Base-by-base conservation (phyloP, 2,797 vertebrate genomes). In the Chrosomus eos region DNA sequence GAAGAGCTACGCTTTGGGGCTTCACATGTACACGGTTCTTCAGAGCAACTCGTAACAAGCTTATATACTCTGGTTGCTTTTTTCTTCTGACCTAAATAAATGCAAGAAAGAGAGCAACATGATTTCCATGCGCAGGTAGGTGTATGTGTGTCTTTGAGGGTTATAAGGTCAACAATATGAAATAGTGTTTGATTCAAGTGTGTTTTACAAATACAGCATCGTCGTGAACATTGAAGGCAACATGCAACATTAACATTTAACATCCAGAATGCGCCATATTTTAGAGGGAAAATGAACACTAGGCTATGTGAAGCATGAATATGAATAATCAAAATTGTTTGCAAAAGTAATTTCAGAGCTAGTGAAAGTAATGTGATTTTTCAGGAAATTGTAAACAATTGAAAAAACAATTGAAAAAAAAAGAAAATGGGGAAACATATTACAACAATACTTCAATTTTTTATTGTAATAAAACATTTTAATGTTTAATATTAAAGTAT, bases 31-130 rank as follows among this genome's bases (percentile, higher is more conserved):
- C 18, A 73, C 26, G 38, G 38, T 82, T 81, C 67, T 55, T 82
- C 26, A 48, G 53, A 13, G 80, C 26, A 62, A 28, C 68, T 31
- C 36, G 1, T 73, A 72, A 73, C 68, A 73, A 72, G 68, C 68
- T 73, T 70, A 68, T n/a, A 18, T 51, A 23, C 38, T 82, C 68
- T 7, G 11, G 7, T 33, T 60, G 67, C 68, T 60, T 58, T 36
- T 55, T 58, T 40, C 5, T 80, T 70, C 64, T 82, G 80, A 82
- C 68, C 80, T 73, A 82, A 72, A 82, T 82, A 82, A 58, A 31
- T 58, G 10, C 38, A 72, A 72, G 53, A 82, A 72, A 60, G 26
- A 33, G 5, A 71, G 67, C 31, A 19, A 79, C 70, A 38, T 13
- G 8, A 38, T 81, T 70, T 70, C 19, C n/a, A 43, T 64, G 53